These are phyloP conservation scores for Sebastes goodei DNA, from an alignment of 2,797 vertebrate species.

Conservation along the genomic window DNA sequence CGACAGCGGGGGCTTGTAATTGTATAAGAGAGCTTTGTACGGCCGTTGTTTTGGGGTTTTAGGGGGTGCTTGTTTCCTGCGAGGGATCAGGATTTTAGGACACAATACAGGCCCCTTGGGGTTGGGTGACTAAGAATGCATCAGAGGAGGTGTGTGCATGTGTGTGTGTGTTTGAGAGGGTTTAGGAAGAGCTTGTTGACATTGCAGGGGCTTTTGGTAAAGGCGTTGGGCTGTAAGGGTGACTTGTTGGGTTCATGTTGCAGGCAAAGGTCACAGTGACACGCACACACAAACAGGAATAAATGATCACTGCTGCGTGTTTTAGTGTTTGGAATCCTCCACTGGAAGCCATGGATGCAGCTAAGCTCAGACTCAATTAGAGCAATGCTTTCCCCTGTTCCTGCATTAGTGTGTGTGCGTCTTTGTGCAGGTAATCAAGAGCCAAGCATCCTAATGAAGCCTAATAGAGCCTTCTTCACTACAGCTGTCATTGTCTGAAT, in stretches of 20 bases:
- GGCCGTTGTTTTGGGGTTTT: conserved; percentile 65
- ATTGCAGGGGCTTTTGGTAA: conserved; percentile 46
- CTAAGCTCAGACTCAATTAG: not conserved
- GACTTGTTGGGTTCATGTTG: conserved; percentile 46
- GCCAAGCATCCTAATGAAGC: conserved; percentile 61
- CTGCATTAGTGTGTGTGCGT: conserved; percentile 1
- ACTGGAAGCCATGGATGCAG: not conserved
- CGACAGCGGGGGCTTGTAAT: conserved; percentile 63
- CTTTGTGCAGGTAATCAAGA: conserved; percentile 39
- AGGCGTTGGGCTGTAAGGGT: conserved; percentile 38
- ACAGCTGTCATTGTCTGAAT: conserved; percentile 67
- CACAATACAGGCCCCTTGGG: conserved; percentile 71
- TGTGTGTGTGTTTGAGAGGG: conserved; percentile 29
- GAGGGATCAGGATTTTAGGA: conserved; percentile 71
- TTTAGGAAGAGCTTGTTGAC: conserved; percentile 69
- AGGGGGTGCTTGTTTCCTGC: conserved; percentile 73
- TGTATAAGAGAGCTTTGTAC: conserved; percentile 65
- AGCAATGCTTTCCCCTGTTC: not conserved
- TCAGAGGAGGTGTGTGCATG: conserved; percentile 38
- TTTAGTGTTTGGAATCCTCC: not conserved
- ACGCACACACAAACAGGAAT: not conserved
- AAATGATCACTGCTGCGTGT: not conserved
- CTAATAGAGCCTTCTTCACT: conserved; percentile 65
- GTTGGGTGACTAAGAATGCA: conserved; percentile 68
- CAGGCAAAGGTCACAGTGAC: conserved; percentile 24